Conservation (phyloP, 2,888 invertebrate genomes). For the Lochmaea capreae region DNA sequence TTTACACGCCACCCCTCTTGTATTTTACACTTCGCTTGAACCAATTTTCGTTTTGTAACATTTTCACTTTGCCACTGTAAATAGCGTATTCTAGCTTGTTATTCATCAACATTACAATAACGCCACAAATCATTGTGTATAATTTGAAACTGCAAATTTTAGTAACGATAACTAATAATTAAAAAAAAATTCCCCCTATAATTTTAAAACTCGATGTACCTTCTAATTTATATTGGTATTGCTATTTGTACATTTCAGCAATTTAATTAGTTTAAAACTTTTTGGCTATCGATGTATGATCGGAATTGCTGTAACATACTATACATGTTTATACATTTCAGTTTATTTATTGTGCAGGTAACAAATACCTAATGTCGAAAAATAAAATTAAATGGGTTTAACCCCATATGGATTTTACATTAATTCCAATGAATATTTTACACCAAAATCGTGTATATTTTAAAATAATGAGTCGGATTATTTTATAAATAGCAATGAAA, state of each 20-base stretch:
- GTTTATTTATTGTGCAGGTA: conserved; percentile 29
- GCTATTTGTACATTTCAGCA: not conserved
- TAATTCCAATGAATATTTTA: conserved; percentile 30
- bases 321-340: conserved; percentile 25
- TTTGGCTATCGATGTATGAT: conserved; percentile 1
- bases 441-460: not conserved
- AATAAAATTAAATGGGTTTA: conserved; percentile 26
- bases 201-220: not conserved
- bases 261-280: conserved; percentile 11
- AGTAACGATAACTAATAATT: too few species aligned
- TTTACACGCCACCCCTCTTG: too few species aligned
- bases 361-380: conserved; percentile 23
- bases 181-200: not conserved
- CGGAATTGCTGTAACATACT: conserved; percentile 26
- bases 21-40: too few species aligned
- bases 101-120: too few species aligned
- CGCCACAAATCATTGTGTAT: too few species aligned
- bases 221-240: not conserved
- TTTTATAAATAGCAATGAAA: not conserved
- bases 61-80: too few species aligned
- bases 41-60: too few species aligned
- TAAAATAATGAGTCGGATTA: not conserved
- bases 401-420: conserved; percentile 28
- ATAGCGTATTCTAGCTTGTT: too few species aligned
- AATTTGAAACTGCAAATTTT: too few species aligned